A percentile compares a stretch with the other conserved stretches of the same genome.
phyloP scores from a whole-genome alignment of 2,888 invertebrate genomes.

The Noctua fimbriata region DNA sequence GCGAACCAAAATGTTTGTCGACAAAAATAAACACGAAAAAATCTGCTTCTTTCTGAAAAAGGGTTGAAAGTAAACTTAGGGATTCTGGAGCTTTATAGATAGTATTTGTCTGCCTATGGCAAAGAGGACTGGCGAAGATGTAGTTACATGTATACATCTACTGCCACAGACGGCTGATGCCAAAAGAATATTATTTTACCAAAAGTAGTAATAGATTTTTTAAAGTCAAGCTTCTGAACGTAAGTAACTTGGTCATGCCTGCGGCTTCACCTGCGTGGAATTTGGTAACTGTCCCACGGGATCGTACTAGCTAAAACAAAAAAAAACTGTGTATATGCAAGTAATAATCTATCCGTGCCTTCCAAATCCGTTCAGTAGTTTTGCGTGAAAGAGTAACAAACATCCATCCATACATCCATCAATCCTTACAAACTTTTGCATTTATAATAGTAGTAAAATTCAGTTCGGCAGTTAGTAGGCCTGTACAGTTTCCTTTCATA shows the following conservation, averaged over 20 bases:
- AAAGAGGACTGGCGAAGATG: background rate
- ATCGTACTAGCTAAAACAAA: no score
- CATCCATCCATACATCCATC: background rate
- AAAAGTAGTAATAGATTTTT: background rate
- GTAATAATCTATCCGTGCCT: no score
- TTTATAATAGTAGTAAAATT: no score
- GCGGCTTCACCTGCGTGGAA: no score
- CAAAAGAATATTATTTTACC: background rate
- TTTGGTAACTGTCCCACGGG: no score
- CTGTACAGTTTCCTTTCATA: no score
- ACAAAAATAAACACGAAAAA: conserved; percentile 48
- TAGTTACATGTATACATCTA: background rate
- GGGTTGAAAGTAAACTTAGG: conserved; percentile 46
- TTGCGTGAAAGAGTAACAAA: background rate
- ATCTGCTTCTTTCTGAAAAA: conserved; percentile 38
- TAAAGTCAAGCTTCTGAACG: no score
- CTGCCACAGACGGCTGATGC: no score
- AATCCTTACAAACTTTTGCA: background rate
- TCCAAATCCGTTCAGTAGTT: no score
- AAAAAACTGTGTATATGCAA: no score
- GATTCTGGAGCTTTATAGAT: background rate
- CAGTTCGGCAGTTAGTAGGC: no score
- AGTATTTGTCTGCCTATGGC: conserved; percentile 31
- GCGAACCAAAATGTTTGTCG: conserved; percentile 45
- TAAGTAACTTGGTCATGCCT: no score